These are phyloP conservation scores for Dreissena polymorpha DNA, from an alignment of 1,140 invertebrate genomes.

Conservation along the genomic window DNA sequence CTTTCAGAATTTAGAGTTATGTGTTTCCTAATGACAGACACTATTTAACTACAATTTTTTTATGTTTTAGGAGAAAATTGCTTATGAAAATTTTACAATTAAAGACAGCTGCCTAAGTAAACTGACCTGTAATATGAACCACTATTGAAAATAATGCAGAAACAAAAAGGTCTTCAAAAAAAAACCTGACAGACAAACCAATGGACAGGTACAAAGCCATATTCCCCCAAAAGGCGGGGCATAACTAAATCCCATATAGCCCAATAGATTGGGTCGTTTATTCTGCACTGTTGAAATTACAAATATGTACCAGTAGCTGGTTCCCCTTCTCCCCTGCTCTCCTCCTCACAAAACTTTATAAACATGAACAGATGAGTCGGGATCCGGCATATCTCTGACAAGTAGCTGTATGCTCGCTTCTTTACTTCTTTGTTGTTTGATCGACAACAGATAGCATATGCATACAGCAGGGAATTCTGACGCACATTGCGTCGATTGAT, in stretches of 20 bases:
- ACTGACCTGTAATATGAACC: not conserved
- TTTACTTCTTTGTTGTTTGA: constrained; percentile 64
- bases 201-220: not conserved
- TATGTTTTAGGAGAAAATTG: not conserved
- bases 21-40: not conserved
- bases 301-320: constrained; percentile 9
- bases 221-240: not conserved
- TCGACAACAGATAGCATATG: constrained; percentile 76
- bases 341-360: constrained; percentile 69
- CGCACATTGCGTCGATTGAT: constrained; percentile 73
- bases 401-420: constrained; percentile 59
- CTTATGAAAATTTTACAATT: not conserved
- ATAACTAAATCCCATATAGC: not conserved
- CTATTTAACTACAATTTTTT: not conserved
- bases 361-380: constrained; percentile 79
- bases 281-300: not conserved
- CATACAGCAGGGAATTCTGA: constrained; percentile 73
- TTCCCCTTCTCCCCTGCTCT: constrained; percentile 24
- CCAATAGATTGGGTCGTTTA: too few species aligned
- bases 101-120: too few species aligned
- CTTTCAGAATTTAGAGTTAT: not conserved
- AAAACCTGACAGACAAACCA: not conserved
- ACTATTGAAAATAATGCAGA: not conserved
- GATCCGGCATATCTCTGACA: constrained; percentile 76
- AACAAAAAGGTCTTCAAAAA: not conserved